These are phyloP conservation scores for Cyprinodon variegatus DNA, from an alignment of 2,113 vertebrate species.

Conservation along the genomic window DNA sequence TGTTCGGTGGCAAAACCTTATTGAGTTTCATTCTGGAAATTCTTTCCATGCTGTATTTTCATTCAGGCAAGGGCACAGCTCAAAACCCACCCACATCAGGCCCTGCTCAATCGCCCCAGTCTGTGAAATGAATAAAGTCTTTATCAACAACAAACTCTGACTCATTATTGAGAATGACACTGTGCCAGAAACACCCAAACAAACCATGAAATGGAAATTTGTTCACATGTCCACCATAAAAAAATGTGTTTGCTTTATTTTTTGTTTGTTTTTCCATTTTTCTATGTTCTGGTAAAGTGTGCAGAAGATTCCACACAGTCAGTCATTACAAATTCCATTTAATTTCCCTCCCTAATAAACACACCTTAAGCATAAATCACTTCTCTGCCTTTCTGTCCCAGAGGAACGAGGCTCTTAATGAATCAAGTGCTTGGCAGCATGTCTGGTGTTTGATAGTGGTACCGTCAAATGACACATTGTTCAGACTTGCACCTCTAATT, in stretches of 20 bases:
- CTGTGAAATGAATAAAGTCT: constrained; percentile 66
- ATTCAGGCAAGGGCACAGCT: constrained; percentile 62
- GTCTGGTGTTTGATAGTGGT: constrained; percentile 29
- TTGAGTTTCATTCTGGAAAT: constrained; percentile 84
- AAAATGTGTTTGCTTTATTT: neutral
- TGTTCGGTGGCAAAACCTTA: constrained; percentile 77
- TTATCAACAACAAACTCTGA: constrained; percentile 64
- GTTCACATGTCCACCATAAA: neutral
- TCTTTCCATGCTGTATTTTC: constrained; percentile 73
- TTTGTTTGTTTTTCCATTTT: neutral
- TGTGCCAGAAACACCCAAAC: constrained; percentile 62
- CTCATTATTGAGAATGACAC: constrained; percentile 54
- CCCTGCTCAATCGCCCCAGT: constrained; percentile 63
- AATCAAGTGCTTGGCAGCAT: constrained; percentile 46
- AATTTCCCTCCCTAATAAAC: constrained; percentile 21
- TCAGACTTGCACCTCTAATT: constrained; percentile 42
- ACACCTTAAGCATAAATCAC: constrained; percentile 43
- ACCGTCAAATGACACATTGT: constrained; percentile 36
- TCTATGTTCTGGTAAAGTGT: constrained; percentile 21
- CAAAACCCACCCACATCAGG: constrained; percentile 25
- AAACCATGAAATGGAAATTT: constrained; percentile 30
- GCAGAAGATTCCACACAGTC: neutral
- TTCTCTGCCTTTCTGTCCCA: constrained; percentile 18
- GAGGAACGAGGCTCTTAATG: constrained; percentile 11
- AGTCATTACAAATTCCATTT: constrained; percentile 16